phyloP scores from a whole-genome alignment of 2,113 vertebrate species.

The Emydura subglobosa region DNA sequence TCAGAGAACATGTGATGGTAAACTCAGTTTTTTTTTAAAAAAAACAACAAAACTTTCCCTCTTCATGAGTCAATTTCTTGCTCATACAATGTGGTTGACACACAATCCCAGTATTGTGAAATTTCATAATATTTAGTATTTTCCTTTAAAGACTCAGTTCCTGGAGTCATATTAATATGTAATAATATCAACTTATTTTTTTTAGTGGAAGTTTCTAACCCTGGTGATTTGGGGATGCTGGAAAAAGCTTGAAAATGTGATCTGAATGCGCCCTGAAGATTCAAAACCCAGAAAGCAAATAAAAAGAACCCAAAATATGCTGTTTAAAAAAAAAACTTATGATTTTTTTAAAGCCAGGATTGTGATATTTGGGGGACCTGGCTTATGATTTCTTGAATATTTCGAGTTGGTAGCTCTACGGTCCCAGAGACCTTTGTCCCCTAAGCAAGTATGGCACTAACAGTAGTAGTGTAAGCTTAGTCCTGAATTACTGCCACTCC shows the following conservation, averaged over 20 bases:
- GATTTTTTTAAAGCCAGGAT: background rate
- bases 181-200: background rate
- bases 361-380: background rate
- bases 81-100: background rate
- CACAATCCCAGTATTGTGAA: rapidly evolving
- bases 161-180: rapidly evolving
- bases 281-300: background rate
- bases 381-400: background rate
- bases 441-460: background rate
- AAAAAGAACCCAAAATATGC: rapidly evolving
- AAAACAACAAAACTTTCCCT: background rate
- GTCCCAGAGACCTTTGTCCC: background rate
- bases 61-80: rapidly evolving
- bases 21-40: background rate
- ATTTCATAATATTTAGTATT: rapidly evolving
- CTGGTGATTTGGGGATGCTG: background rate
- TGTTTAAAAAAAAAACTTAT: rapidly evolving
- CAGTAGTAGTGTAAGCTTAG: no score
- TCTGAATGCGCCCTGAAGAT: background rate
- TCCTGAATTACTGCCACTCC: background rate
- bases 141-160: background rate
- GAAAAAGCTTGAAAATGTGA: background rate
- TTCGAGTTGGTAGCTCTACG: background rate
- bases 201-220: rapidly evolving
- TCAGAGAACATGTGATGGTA: background rate